A percentile compares a stretch with the other conserved stretches of the same genome.
Evolutionary conservation across 2,888 invertebrate species (phyloP).

Genomic region (Drosophila infuscata): DNA sequence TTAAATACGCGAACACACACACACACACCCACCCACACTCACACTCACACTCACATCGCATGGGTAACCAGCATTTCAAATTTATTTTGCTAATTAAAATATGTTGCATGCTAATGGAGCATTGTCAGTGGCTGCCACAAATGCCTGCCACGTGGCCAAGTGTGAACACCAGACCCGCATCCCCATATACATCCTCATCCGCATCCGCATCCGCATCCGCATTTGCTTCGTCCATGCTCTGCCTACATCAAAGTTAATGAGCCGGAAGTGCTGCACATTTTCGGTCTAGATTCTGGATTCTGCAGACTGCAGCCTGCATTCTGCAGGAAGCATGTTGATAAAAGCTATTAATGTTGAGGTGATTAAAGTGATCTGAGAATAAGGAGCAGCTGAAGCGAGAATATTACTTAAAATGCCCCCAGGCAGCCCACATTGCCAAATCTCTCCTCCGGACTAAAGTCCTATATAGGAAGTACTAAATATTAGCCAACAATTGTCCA

Average conservation of each 20-base stretch:
- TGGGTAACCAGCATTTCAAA: constrained; percentile 59
- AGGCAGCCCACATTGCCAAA: constrained; percentile 1
- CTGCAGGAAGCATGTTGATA: constrained; percentile 48
- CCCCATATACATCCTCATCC: constrained; percentile 18
- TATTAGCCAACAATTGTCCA: constrained; percentile 35
- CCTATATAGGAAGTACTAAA: constrained; percentile 31
- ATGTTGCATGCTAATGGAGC: constrained; percentile 79
- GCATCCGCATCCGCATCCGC: constrained; percentile 16
- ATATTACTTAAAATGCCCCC: constrained; percentile 19
- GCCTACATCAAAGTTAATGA: constrained; percentile 72
- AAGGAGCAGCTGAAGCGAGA: constrained; percentile 38
- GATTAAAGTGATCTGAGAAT: constrained; percentile 50
- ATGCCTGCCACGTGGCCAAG: constrained; percentile 34
- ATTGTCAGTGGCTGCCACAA: constrained; percentile 63
- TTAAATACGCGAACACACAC: constrained; percentile 24
- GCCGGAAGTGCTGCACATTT: constrained; percentile 77
- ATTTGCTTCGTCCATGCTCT: constrained; percentile 19
- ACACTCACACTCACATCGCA: constrained; percentile 13
- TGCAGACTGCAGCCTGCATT: constrained; percentile 4
- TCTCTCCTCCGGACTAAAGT: constrained; percentile 8
- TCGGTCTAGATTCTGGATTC: constrained; percentile 40
- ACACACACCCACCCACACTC: neutral
- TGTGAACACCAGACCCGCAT: constrained; percentile 35
- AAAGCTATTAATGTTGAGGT: constrained; percentile 65
- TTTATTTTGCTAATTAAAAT: constrained; percentile 82